These are phyloP conservation scores for Drosophila kuntzei DNA, from an alignment of 2,888 invertebrate species.

Conservation along the genomic window DNA sequence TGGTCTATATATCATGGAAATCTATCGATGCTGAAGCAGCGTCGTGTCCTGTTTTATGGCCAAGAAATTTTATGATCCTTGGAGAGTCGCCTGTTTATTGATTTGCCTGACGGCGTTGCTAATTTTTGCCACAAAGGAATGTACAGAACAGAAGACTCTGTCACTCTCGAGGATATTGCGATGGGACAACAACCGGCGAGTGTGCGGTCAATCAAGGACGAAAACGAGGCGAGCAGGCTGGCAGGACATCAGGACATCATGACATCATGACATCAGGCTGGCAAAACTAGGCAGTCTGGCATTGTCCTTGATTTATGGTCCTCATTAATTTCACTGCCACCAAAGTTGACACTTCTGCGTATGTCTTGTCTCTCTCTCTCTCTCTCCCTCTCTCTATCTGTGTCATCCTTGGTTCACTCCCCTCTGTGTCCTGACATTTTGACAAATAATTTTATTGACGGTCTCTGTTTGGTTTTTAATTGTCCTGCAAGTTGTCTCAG, in stretches of 20 bases:
- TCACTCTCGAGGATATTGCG: conserved; percentile 24
- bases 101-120: conserved; percentile 68
- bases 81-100: conserved; percentile 69
- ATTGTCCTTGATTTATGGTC: conserved; percentile 78
- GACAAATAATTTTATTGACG: conserved; percentile 83
- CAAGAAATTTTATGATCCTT: conserved; percentile 58
- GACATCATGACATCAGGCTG: background rate
- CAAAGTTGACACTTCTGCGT: conserved; percentile 74
- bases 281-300: conserved; percentile 30
- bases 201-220: conserved; percentile 82
- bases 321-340: conserved; percentile 74
- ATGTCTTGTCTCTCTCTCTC: conserved; percentile 15
- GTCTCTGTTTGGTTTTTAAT: conserved; percentile 79
- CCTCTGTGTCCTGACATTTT: conserved; percentile 70
- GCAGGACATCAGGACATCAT: background rate
- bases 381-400: background rate
- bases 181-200: conserved; percentile 40
- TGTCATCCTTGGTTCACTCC: conserved; percentile 39
- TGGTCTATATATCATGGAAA: conserved; percentile 71
- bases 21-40: conserved; percentile 58
- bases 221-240: conserved; percentile 37
- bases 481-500: conserved; percentile 59
- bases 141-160: conserved; percentile 20
- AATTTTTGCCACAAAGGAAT: conserved; percentile 64
- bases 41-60: conserved; percentile 53